Conservation (phyloP, 2,888 invertebrate genomes). For the Gortyna flavago region DNA sequence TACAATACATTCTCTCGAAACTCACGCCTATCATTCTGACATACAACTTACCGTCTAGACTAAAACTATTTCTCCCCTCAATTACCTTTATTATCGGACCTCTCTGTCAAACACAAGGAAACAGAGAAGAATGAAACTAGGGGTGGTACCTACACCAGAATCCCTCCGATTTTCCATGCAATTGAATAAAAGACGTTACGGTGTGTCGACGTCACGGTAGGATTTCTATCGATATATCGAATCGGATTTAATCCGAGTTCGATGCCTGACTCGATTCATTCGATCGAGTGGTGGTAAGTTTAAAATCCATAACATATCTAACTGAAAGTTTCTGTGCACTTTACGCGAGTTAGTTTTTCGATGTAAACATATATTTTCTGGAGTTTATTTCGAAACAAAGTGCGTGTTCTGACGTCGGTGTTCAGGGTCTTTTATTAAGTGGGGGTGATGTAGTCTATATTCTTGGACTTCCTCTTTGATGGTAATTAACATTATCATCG, state of each 20-base stretch:
- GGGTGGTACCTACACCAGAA: slow-evolving; percentile 82
- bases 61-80: slow-evolving; percentile 86
- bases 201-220: slow-evolving; percentile 82
- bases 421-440: slow-evolving; percentile 36
- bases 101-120: slow-evolving; percentile 70
- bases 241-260: slow-evolving; percentile 63
- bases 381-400: slow-evolving; percentile 59
- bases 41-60: slow-evolving; percentile 84
- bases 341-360: slow-evolving; percentile 44
- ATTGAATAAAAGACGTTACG: slow-evolving; percentile 87
- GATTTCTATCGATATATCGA: slow-evolving; percentile 76
- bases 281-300: slow-evolving; percentile 40
- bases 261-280: slow-evolving; percentile 60
- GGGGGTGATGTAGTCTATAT: slow-evolving; percentile 44
- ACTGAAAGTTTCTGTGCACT: slow-evolving; percentile 46
- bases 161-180: slow-evolving; percentile 87
- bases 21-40: slow-evolving; percentile 84
- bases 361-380: slow-evolving; percentile 54
- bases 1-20: slow-evolving; percentile 59
- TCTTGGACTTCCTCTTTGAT: slow-evolving; percentile 22
- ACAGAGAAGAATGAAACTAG: slow-evolving; percentile 69
- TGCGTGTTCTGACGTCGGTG: slow-evolving; percentile 51
- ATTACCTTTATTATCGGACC: slow-evolving; percentile 78
- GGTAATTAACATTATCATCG: neutral
- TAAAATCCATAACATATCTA: slow-evolving; percentile 47